A percentile compares a stretch with the other conserved stretches of the same genome.
Conservation (phyloP, 2,888 invertebrate genomes). For the Thereva nobilitata region DNA sequence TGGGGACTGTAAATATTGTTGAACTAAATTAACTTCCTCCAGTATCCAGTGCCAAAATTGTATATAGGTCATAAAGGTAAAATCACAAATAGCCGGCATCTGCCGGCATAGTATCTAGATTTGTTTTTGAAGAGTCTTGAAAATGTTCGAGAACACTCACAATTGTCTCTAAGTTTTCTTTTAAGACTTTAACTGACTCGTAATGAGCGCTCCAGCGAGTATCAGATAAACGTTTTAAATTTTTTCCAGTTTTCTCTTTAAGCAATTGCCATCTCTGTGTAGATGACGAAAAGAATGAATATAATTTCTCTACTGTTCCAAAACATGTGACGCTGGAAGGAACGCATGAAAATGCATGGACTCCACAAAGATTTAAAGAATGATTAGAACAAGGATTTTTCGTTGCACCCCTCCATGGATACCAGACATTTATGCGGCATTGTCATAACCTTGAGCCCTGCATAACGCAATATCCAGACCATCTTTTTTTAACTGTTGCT, state of each 20-base stretch:
- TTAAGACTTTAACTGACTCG: slow-evolving; percentile 9
- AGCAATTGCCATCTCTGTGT: slow-evolving; percentile 13
- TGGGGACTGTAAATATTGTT: neutral
- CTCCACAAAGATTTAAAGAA: slow-evolving; percentile 41
- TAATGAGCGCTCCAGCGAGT: slow-evolving; percentile 4
- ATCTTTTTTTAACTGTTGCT: slow-evolving; percentile 36
- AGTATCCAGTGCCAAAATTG: too few species aligned
- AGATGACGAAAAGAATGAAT: slow-evolving; percentile 6
- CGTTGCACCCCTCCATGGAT: slow-evolving; percentile 42
- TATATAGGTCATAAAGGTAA: neutral
- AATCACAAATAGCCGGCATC: too few species aligned
- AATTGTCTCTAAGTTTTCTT: slow-evolving; percentile 13
- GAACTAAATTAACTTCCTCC: too few species aligned
- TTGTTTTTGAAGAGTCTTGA: neutral
- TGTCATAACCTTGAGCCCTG: slow-evolving; percentile 43
- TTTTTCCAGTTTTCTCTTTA: slow-evolving; percentile 9
- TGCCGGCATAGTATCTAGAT: neutral
- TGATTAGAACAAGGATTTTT: slow-evolving; percentile 37
- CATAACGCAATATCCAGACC: slow-evolving; percentile 41
- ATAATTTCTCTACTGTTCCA: neutral
- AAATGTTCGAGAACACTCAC: neutral
- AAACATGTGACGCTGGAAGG: neutral
- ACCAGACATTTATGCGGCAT: slow-evolving; percentile 42
- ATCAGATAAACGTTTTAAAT: slow-evolving; percentile 15
- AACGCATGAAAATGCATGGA: slow-evolving; percentile 20